These are phyloP conservation scores for Bufo gargarizans DNA, from an alignment of 2,113 vertebrate species.

Conservation along the genomic window DNA sequence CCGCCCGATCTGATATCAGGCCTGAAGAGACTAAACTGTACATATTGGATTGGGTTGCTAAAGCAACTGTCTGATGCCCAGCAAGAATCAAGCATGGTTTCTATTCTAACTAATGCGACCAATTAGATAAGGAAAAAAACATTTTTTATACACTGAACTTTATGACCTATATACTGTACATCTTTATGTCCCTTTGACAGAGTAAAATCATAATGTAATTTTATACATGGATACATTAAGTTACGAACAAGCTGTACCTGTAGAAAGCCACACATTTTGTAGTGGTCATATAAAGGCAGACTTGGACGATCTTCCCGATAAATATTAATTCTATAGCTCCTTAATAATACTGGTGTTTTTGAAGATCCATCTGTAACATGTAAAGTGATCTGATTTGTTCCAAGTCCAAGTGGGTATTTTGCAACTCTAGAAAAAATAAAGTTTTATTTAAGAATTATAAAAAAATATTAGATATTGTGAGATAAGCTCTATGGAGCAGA, in stretches of 20 bases:
- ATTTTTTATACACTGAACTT: background rate
- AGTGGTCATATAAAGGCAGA: constrained; percentile 88
- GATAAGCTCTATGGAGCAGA: background rate
- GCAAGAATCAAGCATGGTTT: no score
- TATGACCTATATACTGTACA: no score
- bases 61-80: no score
- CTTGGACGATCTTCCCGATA: constrained; percentile 88
- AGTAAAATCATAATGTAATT: background rate
- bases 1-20: no score
- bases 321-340: constrained; percentile 85
- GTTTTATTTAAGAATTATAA: background rate
- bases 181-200: background rate
- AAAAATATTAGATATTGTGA: background rate
- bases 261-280: constrained; percentile 85
- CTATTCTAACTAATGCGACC: no score
- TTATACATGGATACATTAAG: background rate
- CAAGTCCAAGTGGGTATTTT: constrained; percentile 87
- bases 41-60: no score
- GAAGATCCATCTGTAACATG: constrained; percentile 74
- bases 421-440: constrained; percentile 73
- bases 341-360: constrained; percentile 69
- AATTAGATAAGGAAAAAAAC: no score
- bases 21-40: no score
- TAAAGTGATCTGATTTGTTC: constrained; percentile 82
- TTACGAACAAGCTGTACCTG: constrained; percentile 77